Evolutionary conservation across 2,113 vertebrate genomes (phyloP).

Genomic region (Apaloderma vittatum): DNA sequence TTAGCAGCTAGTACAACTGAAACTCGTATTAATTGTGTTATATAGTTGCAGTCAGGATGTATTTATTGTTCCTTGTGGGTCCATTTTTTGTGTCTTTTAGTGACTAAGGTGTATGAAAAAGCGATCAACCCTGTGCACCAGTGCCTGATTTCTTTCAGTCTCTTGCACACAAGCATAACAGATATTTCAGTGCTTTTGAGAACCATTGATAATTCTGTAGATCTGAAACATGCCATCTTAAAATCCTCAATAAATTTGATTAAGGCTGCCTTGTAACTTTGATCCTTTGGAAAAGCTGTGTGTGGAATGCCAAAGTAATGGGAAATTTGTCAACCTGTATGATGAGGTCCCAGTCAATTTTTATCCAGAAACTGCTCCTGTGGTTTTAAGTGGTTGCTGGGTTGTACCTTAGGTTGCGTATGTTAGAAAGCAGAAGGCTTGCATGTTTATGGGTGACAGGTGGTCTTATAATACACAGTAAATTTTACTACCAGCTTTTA

Average conservation of each 20-base stretch:
- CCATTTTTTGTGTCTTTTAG: neutral
- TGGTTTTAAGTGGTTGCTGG: neutral
- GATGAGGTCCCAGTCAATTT: neutral
- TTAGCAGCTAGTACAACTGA: neutral
- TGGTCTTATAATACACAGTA: slow-evolving; percentile 18
- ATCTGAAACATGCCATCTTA: neutral
- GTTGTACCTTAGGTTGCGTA: neutral
- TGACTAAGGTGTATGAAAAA: neutral
- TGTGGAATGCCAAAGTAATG: neutral
- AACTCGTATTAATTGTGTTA: neutral
- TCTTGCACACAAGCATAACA: neutral
- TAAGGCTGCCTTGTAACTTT: neutral
- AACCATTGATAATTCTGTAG: neutral
- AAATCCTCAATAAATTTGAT: neutral
- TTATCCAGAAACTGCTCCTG: neutral
- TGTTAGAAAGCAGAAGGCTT: neutral
- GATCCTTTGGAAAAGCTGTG: neutral
- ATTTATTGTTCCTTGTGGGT: neutral
- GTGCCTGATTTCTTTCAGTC: neutral
- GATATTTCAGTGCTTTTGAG: neutral
- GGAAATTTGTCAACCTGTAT: neutral
- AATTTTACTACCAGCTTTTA: neutral
- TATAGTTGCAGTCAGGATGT: neutral
- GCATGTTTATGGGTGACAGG: neutral
- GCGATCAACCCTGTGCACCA: fast-evolving